Base-by-base conservation (phyloP, 2,888 invertebrate species). In the Byasa hedistus region DNA sequence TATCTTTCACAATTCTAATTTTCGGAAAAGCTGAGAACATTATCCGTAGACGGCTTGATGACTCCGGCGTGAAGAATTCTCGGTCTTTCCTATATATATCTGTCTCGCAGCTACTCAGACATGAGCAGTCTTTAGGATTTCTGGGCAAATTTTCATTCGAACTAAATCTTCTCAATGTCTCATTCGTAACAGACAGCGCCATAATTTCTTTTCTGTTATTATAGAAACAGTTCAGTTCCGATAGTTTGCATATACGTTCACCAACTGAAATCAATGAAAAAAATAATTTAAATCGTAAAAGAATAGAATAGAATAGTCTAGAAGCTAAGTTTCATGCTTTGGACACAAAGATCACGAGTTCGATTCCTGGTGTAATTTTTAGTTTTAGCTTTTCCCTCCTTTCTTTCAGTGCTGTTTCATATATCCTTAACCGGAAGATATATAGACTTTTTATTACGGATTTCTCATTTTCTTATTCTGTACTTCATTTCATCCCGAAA, bases 11-110 rank as follows among this genome's bases (percentile, higher is more conserved):
- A 57, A 95, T 84, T 73, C 95, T 91, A 80, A 95, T 93, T 84
- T 94, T 94, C 0, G 95, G 95, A 80, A 94, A 95, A 56, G 93
- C 92, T 51, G 93, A 92, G 55, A 96, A 91, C 56, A 93, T 93
- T 21, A 91, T 77, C 70, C 81, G 83, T n/a, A 91, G 67, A 65
- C 76, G 73, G 55, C 82, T 86, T 57, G 80, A 70, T 1, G 71
- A 61, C 65, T 83, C 75, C 1, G 78, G 75, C 12, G 75, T 23
- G 65, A 82, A 82, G 1, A 75, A 76, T 54, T 86, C 88, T 0
- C 75, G 74, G 23, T 87, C 88, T 56, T 83, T 89, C 12, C 76
- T 76, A 67, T 86, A 91, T 0, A 83, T 77, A 60, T 87, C 84
- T 0, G 76, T 78, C 67, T 90, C 90, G 69, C 92, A 92, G 64